These are phyloP conservation scores for Geopemphigus sp. DNA, from an alignment of 1,140 invertebrate species.

Conservation along the genomic window DNA sequence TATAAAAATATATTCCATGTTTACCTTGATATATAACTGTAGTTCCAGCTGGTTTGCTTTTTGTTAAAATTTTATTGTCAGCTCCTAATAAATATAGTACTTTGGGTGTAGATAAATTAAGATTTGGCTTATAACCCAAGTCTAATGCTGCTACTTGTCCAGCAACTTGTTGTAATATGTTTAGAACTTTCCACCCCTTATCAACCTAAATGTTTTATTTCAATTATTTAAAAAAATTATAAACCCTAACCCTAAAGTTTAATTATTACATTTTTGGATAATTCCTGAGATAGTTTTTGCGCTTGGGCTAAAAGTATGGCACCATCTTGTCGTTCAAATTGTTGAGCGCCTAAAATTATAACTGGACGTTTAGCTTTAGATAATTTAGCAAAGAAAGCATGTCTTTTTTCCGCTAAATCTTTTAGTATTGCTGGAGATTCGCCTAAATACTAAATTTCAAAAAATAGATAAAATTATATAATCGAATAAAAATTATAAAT, in stretches of 20 bases:
- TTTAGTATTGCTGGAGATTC: slow-evolving; percentile 70
- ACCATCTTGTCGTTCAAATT: slow-evolving; percentile 77
- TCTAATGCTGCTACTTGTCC: slow-evolving; percentile 95
- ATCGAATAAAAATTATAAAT: not conserved
- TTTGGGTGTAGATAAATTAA: slow-evolving; percentile 70
- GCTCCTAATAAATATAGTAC: slow-evolving; percentile 90
- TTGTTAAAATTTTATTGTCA: slow-evolving; percentile 78
- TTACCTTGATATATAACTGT: slow-evolving; percentile 90
- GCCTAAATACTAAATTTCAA: slow-evolving; percentile 76
- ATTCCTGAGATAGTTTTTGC: slow-evolving; percentile 67
- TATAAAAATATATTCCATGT: not conserved
- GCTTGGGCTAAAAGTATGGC: slow-evolving; percentile 72
- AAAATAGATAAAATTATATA: slow-evolving; percentile 20
- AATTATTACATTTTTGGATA: slow-evolving; percentile 57
- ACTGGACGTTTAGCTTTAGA: slow-evolving; percentile 82
- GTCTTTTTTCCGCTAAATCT: slow-evolving; percentile 71
- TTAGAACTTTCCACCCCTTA: slow-evolving; percentile 75
- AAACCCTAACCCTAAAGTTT: slow-evolving; percentile 48
- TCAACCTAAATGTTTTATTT: slow-evolving; percentile 51
- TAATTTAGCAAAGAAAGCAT: slow-evolving; percentile 73
- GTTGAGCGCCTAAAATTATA: slow-evolving; percentile 85
- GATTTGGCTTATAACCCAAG: slow-evolving; percentile 81
- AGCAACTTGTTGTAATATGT: slow-evolving; percentile 86
- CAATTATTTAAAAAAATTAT: slow-evolving; percentile 43
- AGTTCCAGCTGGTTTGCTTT: slow-evolving; percentile 74